A percentile compares a stretch with the other conserved stretches of the same genome.
phyloP scores from a whole-genome alignment of 2,797 vertebrate genomes.

The Odontamblyopus rebecca region DNA sequence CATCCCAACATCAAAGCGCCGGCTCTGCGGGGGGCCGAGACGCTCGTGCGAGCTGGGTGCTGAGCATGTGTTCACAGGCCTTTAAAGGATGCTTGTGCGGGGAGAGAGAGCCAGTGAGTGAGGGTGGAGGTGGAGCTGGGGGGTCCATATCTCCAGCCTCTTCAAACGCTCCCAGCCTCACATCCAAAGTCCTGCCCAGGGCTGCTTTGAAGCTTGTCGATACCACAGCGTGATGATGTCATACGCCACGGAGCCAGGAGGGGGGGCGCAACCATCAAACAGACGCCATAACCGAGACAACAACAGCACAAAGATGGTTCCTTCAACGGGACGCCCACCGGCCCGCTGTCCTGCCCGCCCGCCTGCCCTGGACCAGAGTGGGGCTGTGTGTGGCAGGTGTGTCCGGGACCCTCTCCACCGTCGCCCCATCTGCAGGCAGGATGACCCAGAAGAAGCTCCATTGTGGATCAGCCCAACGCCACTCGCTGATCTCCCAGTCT shows the following conservation, averaged over 20 bases:
- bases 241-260: constrained; percentile 67
- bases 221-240: constrained; percentile 76
- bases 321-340: constrained; percentile 62
- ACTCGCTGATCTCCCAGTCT: constrained; percentile 65
- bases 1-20: constrained; percentile 67
- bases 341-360: constrained; percentile 33
- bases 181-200: constrained; percentile 59
- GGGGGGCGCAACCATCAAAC: constrained; percentile 70
- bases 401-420: neutral
- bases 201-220: constrained; percentile 75
- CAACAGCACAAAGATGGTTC: constrained; percentile 76
- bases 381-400: constrained; percentile 8
- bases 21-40: constrained; percentile 72
- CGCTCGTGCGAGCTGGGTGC: constrained; percentile 63
- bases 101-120: constrained; percentile 36
- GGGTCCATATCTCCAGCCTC: constrained; percentile 66
- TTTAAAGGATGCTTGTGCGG: constrained; percentile 67
- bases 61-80: constrained; percentile 58
- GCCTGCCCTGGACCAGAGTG: constrained; percentile 11
- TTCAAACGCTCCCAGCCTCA: constrained; percentile 42
- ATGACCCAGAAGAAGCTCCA: constrained; percentile 53
- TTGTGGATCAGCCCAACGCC: constrained; percentile 43
- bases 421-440: constrained; percentile 43
- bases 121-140: constrained; percentile 21
- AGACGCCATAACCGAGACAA: constrained; percentile 76